Evolutionary conservation across 2,888 invertebrate genomes (phyloP), one percentile per base, ranked within the genome.

Genomic region (Artemia sinica): DNA sequence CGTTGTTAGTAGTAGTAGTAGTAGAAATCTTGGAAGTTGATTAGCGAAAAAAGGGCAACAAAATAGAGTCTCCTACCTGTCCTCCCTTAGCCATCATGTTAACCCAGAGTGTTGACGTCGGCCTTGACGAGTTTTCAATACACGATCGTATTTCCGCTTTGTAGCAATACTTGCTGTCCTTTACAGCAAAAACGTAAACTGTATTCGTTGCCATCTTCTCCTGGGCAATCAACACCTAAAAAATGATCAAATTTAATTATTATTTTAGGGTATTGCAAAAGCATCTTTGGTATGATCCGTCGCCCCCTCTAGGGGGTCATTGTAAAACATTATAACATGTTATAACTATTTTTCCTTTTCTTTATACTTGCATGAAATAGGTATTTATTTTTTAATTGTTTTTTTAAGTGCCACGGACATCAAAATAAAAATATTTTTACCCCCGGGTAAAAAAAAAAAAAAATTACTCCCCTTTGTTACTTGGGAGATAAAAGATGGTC

Each of bases 171-270:
- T 99, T 99, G 48, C 95, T 93, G 79, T 98, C 98, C 80, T 98
- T 98, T 92, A 98, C 95, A 75, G 92, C 89, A 77, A 99, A 99
- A 13, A 99, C 98, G 80, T 99, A 99, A 1, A 99, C 98, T 66
- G 98, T 98, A 77, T 99, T 99, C 9, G 97, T 97, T 8, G 98
- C 98, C 98, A 99, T 99, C 81, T 98, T 98, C 78, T 99, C 98
- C 79, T 99, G 98, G 0, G 98, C 98, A 77, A 99, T 98, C 50
- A 99, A 81, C 5, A 97, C 85, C 81, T 81, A 69, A 9, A 72
- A 72, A 18, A 69, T 50, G 49, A 51, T 5, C 6, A 67, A 28
- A 14, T 14, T 13, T 49, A 6, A 4, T 8, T 51, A 28, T 28
- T 28, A 50, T 18, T 50, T 48, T 67, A n/a, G n/a, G n/a, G n/a